A percentile compares a stretch with the other conserved stretches of the same genome.
Evolutionary conservation across 2,797 vertebrate species (phyloP).

Genomic region (Ispidina picta): DNA sequence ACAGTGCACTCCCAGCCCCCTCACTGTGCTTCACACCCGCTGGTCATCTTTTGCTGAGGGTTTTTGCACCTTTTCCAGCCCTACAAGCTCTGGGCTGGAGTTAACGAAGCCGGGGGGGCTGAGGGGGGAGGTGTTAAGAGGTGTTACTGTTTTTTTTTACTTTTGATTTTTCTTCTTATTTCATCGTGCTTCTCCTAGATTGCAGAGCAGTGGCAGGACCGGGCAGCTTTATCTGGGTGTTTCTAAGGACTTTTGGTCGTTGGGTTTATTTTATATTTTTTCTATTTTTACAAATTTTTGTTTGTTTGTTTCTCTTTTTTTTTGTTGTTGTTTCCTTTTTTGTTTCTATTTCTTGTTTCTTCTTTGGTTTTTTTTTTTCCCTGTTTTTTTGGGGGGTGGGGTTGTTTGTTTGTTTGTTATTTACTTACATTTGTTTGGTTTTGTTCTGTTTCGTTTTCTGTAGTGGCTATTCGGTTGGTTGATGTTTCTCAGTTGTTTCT

Average conservation of each 20-base stretch:
- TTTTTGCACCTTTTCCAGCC: neutral
- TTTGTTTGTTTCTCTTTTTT: neutral
- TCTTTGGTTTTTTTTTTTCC: too few relatives aligned
- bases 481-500: neutral
- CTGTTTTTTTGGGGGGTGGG: too few relatives aligned
- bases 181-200: neutral
- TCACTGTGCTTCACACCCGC: fast-evolving
- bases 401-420: too few relatives aligned
- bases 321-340: neutral
- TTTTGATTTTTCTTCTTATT: neutral
- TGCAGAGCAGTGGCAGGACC: neutral
- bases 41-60: fast-evolving
- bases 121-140: too few relatives aligned
- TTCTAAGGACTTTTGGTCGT: neutral
- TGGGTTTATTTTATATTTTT: neutral
- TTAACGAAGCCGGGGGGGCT: neutral
- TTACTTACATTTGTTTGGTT: neutral
- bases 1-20: neutral
- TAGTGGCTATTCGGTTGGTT: too few relatives aligned
- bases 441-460: too few relatives aligned
- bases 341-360: neutral
- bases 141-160: too few relatives aligned
- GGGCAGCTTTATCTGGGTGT: neutral
- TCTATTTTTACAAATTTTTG: too few relatives aligned
- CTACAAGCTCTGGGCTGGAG: neutral